Evolutionary conservation across 2,797 vertebrate species (phyloP).

Genomic region (Halcyon badia): DNA sequence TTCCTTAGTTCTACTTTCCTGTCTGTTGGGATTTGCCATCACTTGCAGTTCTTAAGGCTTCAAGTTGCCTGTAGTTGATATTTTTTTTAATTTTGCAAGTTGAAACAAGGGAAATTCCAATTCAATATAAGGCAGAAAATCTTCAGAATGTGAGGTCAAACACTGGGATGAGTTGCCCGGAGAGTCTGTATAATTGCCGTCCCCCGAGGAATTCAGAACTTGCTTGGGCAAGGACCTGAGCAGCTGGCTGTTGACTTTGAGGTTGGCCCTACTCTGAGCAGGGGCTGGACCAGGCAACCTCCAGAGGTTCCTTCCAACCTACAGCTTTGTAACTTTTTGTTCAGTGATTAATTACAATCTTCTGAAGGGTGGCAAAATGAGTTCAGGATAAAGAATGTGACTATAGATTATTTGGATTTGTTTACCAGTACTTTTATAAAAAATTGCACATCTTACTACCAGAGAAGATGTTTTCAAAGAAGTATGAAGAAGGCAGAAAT

Average conservation of each 20-base stretch:
- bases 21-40: background rate
- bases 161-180: background rate
- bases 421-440: background rate
- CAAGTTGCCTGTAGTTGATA: background rate
- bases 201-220: constrained; percentile 1
- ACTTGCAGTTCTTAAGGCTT: constrained; percentile 15
- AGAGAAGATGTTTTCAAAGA: background rate
- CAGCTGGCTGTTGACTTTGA: background rate
- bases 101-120: constrained; percentile 49
- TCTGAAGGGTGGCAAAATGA: background rate
- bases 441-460: background rate
- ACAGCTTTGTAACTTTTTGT: background rate
- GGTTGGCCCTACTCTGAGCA: background rate
- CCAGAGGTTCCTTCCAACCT: background rate
- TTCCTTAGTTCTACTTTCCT: background rate
- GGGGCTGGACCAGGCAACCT: background rate
- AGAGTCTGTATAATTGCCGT: background rate
- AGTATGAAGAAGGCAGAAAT: background rate
- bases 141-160: constrained; percentile 47
- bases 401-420: background rate
- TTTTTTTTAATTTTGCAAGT: constrained; percentile 54
- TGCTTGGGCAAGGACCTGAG: background rate
- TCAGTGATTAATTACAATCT: constrained; percentile 4
- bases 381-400: background rate
- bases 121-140: constrained; percentile 18